phyloP scores from a whole-genome alignment of 1,140 invertebrate species.

The Macrocentrus cingulum region DNA sequence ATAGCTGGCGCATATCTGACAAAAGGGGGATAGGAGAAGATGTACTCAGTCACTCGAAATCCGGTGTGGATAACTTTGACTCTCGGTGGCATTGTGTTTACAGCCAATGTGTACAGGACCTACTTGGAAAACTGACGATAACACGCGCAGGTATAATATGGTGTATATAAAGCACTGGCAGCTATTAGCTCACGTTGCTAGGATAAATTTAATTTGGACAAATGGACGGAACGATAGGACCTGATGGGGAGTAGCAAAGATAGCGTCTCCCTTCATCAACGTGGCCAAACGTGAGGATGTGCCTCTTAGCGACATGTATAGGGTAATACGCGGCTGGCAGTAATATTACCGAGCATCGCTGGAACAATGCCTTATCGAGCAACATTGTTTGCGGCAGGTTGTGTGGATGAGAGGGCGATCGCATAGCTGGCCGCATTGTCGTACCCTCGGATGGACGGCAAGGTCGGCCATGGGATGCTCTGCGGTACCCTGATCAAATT shows the following conservation, averaged over 20 bases:
- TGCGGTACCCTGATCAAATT: constrained; percentile 49
- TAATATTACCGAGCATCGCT: constrained; percentile 38
- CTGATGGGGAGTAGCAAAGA: background rate
- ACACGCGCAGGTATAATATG: too few relatives aligned
- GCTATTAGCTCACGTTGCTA: constrained; percentile 40
- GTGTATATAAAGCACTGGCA: constrained; percentile 36
- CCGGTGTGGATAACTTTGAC: constrained; percentile 42
- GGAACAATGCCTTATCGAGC: constrained; percentile 56
- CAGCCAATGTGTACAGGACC: too few relatives aligned
- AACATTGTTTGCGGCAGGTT: constrained; percentile 44
- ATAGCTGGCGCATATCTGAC: too few relatives aligned
- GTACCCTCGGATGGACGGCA: constrained; percentile 29
- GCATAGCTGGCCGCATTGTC: constrained; percentile 38
- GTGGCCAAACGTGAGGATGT: background rate
- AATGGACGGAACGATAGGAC: constrained; percentile 34
- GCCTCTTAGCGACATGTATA: constrained; percentile 16
- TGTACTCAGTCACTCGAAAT: too few relatives aligned
- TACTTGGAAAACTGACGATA: too few relatives aligned
- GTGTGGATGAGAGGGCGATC: constrained; percentile 7
- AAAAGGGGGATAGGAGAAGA: too few relatives aligned
- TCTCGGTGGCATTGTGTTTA: constrained; percentile 41
- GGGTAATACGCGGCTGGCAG: constrained; percentile 25
- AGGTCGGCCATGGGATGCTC: constrained; percentile 36
- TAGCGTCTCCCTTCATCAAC: constrained; percentile 3
- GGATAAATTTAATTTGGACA: constrained; percentile 46